A percentile compares a stretch with the other conserved stretches of the same genome.
Evolutionary conservation across 2,797 vertebrate species (phyloP).

Genomic region (Sebastiscus tertius): DNA sequence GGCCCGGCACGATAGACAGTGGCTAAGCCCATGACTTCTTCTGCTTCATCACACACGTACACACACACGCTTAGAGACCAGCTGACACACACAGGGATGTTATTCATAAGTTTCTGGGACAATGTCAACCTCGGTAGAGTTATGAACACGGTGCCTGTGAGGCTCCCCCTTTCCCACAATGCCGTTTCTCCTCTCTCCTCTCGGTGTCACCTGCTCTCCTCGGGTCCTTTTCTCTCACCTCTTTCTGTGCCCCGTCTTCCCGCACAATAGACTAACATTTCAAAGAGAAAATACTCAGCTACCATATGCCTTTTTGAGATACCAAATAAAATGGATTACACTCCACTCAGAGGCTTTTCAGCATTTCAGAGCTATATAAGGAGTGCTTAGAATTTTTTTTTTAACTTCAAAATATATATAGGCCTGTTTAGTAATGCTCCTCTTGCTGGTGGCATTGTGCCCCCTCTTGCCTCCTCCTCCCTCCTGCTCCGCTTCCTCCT

Average conservation of each 20-base stretch:
- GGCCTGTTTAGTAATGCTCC: constrained; percentile 30
- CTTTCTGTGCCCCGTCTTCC: constrained; percentile 1
- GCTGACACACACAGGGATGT: constrained; percentile 67
- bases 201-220: constrained; percentile 23
- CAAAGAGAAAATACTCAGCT: constrained; percentile 33
- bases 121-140: constrained; percentile 62
- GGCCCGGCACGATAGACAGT: constrained; percentile 60
- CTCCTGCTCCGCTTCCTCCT: constrained; percentile 40
- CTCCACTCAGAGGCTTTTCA: constrained; percentile 36
- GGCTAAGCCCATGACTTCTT: constrained; percentile 66
- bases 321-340: constrained; percentile 57
- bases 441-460: constrained; percentile 36
- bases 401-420: constrained; percentile 34
- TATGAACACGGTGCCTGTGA: constrained; percentile 28
- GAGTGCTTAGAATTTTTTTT: constrained; percentile 26
- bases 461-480: constrained; percentile 26
- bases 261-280: constrained; percentile 41
- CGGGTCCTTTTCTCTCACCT: constrained; percentile 29
- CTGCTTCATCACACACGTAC: constrained; percentile 56
- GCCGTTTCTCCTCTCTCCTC: constrained; percentile 32
- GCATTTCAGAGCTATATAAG: constrained; percentile 21
- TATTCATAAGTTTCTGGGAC: constrained; percentile 78
- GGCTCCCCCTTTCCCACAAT: constrained; percentile 5
- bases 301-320: constrained; percentile 34
- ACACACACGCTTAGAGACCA: constrained; percentile 39